phyloP scores from a whole-genome alignment of 2,888 invertebrate genomes.

The Eremobia ochroleuca region DNA sequence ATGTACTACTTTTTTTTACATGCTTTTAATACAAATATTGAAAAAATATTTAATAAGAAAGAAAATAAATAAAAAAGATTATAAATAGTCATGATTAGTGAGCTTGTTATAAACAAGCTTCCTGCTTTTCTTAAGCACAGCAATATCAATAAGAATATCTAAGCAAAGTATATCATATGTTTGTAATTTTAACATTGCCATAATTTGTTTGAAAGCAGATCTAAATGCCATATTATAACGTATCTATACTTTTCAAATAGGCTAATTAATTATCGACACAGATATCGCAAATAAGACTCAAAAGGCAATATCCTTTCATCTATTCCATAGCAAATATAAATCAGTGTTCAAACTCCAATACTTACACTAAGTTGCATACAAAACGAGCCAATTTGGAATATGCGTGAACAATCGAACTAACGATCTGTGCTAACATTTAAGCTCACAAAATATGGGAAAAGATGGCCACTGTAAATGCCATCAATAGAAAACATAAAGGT shows the following conservation, averaged over 20 bases:
- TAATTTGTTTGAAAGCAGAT: neutral
- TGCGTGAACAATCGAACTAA: constrained; percentile 56
- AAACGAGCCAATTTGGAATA: constrained; percentile 54
- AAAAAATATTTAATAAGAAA: no score
- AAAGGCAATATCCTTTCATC: neutral
- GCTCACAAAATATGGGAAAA: constrained; percentile 72
- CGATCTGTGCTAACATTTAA: constrained; percentile 70
- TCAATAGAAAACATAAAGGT: constrained; percentile 67
- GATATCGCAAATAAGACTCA: neutral
- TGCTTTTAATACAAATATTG: no score
- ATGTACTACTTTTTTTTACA: no score
- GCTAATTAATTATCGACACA: neutral
- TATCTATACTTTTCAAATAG: neutral
- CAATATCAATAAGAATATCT: neutral
- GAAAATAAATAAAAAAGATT: neutral
- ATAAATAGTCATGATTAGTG: no score
- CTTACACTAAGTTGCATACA: constrained; percentile 36
- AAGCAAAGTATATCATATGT: neutral
- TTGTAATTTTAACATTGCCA: neutral
- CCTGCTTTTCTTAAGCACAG: no score
- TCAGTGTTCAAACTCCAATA: constrained; percentile 46
- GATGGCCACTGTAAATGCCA: constrained; percentile 69
- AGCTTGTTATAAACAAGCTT: neutral
- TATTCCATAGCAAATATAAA: constrained; percentile 26
- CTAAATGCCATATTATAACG: neutral